Evolutionary conservation across 1,140 invertebrate species (phyloP).

Genomic region (Polypedilum vanderplanki): DNA sequence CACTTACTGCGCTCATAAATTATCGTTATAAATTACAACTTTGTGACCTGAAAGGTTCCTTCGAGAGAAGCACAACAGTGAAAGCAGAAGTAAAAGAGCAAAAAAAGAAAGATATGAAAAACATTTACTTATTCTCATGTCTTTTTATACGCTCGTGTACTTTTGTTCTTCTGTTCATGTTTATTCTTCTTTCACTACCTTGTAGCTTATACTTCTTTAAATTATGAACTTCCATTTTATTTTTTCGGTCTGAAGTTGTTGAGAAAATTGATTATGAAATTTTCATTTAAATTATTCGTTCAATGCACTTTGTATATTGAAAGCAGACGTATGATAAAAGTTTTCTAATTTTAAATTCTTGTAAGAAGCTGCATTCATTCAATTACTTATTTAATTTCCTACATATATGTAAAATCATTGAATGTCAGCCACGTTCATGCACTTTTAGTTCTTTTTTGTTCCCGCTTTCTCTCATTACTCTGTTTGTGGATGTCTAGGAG

Average conservation of each 20-base stretch:
- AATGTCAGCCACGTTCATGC: not conserved
- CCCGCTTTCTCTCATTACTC: not conserved
- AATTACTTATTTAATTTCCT: slow-evolving; percentile 20
- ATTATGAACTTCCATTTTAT: too few species aligned
- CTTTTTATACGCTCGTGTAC: too few species aligned
- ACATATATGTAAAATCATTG: not conserved
- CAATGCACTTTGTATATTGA: too few species aligned
- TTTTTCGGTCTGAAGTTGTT: too few species aligned
- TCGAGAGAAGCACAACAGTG: not conserved
- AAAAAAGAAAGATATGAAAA: not conserved
- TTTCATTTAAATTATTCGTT: too few species aligned
- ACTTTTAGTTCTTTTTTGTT: not conserved
- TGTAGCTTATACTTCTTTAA: too few species aligned
- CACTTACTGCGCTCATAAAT: slow-evolving; percentile 12
- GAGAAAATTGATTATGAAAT: too few species aligned
- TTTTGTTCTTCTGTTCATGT: too few species aligned
- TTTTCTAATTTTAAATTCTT: not conserved
- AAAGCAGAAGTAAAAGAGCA: too few species aligned
- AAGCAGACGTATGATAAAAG: not conserved
- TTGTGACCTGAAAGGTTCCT: slow-evolving; percentile 16
- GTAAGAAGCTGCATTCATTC: not conserved
- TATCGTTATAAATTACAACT: slow-evolving; percentile 19
- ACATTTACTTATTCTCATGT: not conserved
- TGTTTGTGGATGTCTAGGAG: not conserved
- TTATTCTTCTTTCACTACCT: too few species aligned